phyloP scores from a whole-genome alignment of 2,797 vertebrate species.

The Cossypha dichroa region DNA sequence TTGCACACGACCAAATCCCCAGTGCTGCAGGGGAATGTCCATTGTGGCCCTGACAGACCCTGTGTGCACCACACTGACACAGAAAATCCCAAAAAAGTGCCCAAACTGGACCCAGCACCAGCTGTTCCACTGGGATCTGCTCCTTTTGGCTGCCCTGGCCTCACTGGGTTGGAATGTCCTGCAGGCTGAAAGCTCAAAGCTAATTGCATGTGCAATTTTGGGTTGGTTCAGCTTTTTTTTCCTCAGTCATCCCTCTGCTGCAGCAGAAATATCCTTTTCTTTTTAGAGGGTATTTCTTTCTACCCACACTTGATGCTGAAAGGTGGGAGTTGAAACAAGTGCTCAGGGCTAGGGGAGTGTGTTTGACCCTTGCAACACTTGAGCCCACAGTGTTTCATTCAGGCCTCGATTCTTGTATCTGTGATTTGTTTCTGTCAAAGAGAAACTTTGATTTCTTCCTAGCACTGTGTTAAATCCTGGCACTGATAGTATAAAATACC shows the following conservation, averaged over 20 bases:
- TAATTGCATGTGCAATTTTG: neutral
- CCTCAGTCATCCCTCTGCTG: neutral
- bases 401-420: neutral
- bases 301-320: neutral
- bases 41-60: neutral
- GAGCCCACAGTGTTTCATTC: neutral
- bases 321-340: neutral
- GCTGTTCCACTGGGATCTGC: neutral
- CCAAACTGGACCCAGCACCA: neutral
- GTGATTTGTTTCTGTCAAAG: neutral
- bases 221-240: neutral
- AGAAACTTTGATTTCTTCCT: neutral
- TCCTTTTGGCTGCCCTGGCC: neutral
- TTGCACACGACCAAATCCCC: neutral
- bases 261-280: neutral
- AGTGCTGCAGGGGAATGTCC: neutral
- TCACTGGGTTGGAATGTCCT: neutral
- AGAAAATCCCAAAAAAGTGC: neutral
- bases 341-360: neutral
- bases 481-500: neutral
- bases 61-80: neutral
- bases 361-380: neutral
- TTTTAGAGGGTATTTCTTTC: neutral
- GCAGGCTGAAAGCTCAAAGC: neutral
- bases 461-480: neutral